phyloP scores from a whole-genome alignment of 2,797 vertebrate species.

The Cuculus canorus region DNA sequence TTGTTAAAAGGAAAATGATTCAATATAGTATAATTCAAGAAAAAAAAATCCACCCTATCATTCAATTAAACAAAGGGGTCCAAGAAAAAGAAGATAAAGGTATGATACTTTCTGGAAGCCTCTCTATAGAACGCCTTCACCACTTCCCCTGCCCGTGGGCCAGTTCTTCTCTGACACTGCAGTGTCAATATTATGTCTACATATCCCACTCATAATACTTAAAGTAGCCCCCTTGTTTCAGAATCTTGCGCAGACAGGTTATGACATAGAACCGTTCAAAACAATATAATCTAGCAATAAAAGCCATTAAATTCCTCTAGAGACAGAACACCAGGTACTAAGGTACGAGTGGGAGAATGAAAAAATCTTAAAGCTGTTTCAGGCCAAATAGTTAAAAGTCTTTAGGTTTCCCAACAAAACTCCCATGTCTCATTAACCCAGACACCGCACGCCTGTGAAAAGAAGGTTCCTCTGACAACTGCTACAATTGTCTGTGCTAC shows the following conservation, averaged over 20 bases:
- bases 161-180: neutral
- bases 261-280: neutral
- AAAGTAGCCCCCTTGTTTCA: neutral
- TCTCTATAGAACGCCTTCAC: neutral
- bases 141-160: neutral
- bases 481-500: neutral
- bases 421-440: neutral
- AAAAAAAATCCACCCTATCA: neutral
- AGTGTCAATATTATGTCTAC: neutral
- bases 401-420: neutral
- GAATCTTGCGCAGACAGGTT: neutral
- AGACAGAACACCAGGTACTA: neutral
- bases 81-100: neutral
- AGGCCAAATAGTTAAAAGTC: neutral
- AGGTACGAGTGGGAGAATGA: accelerated
- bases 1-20: neutral
- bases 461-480: neutral
- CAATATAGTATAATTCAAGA: neutral
- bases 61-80: neutral
- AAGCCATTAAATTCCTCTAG: neutral
- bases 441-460: neutral
- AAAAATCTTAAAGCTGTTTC: neutral
- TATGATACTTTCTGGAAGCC: neutral
- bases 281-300: neutral
- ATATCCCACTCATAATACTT: neutral